phyloP scores from a whole-genome alignment of 2,888 invertebrate species.

The Callyntrura guangdongensis region DNA sequence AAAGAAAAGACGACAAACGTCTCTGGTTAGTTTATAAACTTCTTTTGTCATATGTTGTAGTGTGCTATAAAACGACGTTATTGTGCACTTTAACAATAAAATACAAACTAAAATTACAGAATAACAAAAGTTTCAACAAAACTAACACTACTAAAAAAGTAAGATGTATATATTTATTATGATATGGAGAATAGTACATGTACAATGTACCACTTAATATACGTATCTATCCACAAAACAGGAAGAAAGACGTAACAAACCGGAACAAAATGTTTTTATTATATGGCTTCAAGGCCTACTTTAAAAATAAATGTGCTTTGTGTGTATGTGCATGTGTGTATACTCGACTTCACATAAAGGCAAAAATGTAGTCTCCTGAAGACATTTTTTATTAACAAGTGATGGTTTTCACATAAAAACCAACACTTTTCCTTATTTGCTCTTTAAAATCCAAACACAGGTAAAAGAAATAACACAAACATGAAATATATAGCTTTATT shows the following conservation, averaged over 20 bases:
- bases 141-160: not conserved
- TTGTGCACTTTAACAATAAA: conserved; percentile 18
- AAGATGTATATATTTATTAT: no score
- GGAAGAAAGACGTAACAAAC: conserved; percentile 24
- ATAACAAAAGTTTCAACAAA: conserved; percentile 16
- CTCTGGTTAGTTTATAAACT: conserved; percentile 28
- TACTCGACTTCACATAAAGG: not conserved
- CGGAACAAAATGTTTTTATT: conserved; percentile 33
- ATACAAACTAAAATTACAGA: not conserved
- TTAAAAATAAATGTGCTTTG: not conserved
- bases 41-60: not conserved
- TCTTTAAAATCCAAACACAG: not conserved
- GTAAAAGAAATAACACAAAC: not conserved
- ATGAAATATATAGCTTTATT: conserved; percentile 24
- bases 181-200: no score
- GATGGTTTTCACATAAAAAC: no score
- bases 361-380: not conserved
- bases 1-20: conserved; percentile 11
- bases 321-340: not conserved
- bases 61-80: not conserved
- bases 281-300: conserved; percentile 27
- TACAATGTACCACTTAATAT: not conserved
- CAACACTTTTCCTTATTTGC: conserved; percentile 1
- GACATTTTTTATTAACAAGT: conserved; percentile 8
- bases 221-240: not conserved